These are phyloP conservation scores for Oreochromis aureus DNA, from an alignment of 2,113 vertebrate genomes.

Conservation along the genomic window DNA sequence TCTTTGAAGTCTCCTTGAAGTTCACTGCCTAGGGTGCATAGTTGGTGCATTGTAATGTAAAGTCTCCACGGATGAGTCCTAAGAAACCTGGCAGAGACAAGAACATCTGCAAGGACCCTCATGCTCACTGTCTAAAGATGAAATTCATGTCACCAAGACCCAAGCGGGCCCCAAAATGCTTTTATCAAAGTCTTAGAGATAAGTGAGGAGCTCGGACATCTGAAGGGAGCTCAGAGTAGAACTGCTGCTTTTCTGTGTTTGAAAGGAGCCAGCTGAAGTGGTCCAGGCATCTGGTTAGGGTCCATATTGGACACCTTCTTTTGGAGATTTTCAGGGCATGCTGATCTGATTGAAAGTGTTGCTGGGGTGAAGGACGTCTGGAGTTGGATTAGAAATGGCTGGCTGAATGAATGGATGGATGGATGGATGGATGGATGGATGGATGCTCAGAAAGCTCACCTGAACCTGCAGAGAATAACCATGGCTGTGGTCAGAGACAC, in stretches of 20 bases:
- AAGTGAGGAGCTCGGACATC: neutral
- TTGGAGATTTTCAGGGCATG: neutral
- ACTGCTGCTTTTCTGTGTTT: neutral
- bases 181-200: neutral
- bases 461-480: constrained; percentile 96
- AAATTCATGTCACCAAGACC: neutral
- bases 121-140: neutral
- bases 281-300: neutral
- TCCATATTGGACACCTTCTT: neutral
- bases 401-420: neutral
- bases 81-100: neutral
- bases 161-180: neutral
- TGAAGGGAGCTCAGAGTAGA: neutral
- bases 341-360: neutral
- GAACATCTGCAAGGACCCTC: neutral
- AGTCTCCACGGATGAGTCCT: neutral
- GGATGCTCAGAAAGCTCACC: constrained; percentile 71
- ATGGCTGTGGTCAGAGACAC: constrained; percentile 95
- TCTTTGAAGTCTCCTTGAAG: neutral
- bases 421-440: neutral
- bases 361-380: neutral
- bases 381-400: neutral
- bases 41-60: neutral
- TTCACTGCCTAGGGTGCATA: neutral
- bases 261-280: neutral